A percentile compares a stretch with the other conserved stretches of the same genome.
Conservation (phyloP, 2,888 invertebrate species). For the Leptopilina drosophilae region DNA sequence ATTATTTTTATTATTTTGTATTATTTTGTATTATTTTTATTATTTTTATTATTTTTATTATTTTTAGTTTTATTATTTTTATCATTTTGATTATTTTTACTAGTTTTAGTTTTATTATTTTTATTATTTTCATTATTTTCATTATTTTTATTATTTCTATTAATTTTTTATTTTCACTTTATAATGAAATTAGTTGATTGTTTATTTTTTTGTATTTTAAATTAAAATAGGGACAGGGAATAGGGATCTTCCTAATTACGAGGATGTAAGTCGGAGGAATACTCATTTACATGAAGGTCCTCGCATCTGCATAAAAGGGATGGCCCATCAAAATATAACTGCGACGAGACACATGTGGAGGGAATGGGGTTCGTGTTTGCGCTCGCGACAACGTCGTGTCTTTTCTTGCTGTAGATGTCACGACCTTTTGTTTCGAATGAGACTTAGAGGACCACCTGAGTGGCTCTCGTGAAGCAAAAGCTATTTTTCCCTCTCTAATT, state of each 20-base stretch:
- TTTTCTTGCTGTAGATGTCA: conserved; percentile 40
- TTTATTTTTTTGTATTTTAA: conserved; percentile 1
- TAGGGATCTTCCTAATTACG: conserved; percentile 34
- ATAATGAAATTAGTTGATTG: not conserved
- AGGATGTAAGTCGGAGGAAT: conserved; percentile 27
- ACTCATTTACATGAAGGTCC: conserved; percentile 38
- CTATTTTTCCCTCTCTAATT: conserved; percentile 58
- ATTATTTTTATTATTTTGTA: too few relatives aligned
- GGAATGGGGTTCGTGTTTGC: conserved; percentile 30
- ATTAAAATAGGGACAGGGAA: conserved; percentile 9
- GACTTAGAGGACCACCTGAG: conserved; percentile 54
- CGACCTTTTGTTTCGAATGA: conserved; percentile 42
- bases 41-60: too few relatives aligned
- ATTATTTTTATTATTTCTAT: too few relatives aligned
- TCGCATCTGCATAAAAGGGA: conserved; percentile 15
- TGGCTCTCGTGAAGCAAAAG: conserved; percentile 50
- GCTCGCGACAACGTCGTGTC: conserved; percentile 38
- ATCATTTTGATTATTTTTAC: too few relatives aligned
- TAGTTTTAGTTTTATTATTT: too few relatives aligned
- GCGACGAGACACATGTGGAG: not conserved
- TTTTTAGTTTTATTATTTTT: too few relatives aligned
- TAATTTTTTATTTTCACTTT: too few relatives aligned
- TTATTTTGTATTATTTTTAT: too few relatives aligned
- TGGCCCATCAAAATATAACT: conserved; percentile 3
- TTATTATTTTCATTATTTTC: too few relatives aligned